Evolutionary conservation across 2,888 invertebrate genomes (phyloP).

Genomic region (Sylvicola cinctus): DNA sequence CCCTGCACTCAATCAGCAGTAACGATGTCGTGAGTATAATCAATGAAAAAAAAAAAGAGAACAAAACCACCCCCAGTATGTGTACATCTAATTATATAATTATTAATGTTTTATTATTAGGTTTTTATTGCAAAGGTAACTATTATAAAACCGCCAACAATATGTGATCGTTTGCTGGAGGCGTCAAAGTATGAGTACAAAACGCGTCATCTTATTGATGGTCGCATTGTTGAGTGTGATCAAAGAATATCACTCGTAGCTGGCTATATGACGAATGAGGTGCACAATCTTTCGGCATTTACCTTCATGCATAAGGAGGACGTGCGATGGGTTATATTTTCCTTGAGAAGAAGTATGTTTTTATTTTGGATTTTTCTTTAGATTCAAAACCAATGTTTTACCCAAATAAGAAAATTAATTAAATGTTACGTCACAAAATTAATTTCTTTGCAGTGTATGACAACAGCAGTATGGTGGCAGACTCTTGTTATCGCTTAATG

Average conservation of each 20-base stretch:
- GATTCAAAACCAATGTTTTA: neutral
- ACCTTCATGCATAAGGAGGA: conserved; percentile 79
- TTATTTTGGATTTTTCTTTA: conserved; percentile 4
- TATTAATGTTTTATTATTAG: conserved; percentile 13
- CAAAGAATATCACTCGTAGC: conserved; percentile 76
- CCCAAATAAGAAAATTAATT: conserved; percentile 5
- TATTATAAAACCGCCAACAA: conserved; percentile 45
- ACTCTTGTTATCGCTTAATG: conserved; percentile 68
- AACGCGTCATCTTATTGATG: conserved; percentile 74
- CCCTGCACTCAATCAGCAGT: conserved; percentile 30
- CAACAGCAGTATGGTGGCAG: conserved; percentile 59
- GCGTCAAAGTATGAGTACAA: conserved; percentile 67
- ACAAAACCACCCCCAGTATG: neutral
- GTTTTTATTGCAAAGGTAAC: conserved; percentile 54
- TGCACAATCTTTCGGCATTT: conserved; percentile 72
- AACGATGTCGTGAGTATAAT: conserved; percentile 34
- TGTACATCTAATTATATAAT: too few relatives aligned
- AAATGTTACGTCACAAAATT: neutral
- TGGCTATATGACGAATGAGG: conserved; percentile 77
- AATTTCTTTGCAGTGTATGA: conserved; percentile 48
- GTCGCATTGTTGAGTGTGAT: conserved; percentile 74
- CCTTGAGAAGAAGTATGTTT: conserved; percentile 57
- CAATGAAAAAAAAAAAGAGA: too few relatives aligned
- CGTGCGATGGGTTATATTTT: conserved; percentile 73
- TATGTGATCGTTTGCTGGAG: conserved; percentile 42